A percentile compares a stretch with the other conserved stretches of the same genome.
These are phyloP conservation scores for Melinaea marsaeus DNA, from an alignment of 2,888 invertebrate species.

Conservation along the genomic window DNA sequence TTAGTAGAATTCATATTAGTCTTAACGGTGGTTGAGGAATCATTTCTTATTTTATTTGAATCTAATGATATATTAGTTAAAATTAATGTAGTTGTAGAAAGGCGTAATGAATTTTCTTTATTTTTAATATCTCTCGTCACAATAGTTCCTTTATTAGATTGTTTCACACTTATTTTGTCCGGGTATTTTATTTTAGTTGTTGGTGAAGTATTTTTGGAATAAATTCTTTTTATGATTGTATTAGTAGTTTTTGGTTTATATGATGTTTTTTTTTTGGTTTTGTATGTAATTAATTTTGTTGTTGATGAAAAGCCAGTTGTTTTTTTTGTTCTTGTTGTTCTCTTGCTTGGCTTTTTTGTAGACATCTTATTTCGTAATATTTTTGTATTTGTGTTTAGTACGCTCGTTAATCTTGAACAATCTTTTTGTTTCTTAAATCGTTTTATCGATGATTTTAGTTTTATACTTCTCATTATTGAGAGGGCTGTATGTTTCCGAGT, in stretches of 20 bases:
- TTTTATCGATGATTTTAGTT: background rate
- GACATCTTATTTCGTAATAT: background rate
- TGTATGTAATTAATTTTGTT: no score
- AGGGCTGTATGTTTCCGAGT: no score
- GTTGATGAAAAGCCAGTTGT: background rate
- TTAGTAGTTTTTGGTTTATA: background rate
- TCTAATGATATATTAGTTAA: no score
- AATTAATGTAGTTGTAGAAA: background rate
- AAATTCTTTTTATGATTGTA: background rate
- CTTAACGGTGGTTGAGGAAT: background rate
- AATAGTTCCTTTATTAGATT: background rate
- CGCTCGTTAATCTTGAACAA: background rate
- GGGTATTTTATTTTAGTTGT: background rate
- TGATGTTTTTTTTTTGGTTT: no score
- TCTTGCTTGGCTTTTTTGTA: background rate
- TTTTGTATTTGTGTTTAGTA: background rate
- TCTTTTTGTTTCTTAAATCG: background rate
- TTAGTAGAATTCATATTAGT: constrained; percentile 18
- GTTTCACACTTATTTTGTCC: background rate
- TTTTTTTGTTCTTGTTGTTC: background rate
- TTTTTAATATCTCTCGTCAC: background rate
- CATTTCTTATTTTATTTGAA: background rate
- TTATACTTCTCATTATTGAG: background rate
- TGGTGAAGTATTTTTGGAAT: background rate
- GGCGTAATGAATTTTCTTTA: background rate